phyloP scores from a whole-genome alignment of 2,113 vertebrate genomes.

The Bubo bubo region DNA sequence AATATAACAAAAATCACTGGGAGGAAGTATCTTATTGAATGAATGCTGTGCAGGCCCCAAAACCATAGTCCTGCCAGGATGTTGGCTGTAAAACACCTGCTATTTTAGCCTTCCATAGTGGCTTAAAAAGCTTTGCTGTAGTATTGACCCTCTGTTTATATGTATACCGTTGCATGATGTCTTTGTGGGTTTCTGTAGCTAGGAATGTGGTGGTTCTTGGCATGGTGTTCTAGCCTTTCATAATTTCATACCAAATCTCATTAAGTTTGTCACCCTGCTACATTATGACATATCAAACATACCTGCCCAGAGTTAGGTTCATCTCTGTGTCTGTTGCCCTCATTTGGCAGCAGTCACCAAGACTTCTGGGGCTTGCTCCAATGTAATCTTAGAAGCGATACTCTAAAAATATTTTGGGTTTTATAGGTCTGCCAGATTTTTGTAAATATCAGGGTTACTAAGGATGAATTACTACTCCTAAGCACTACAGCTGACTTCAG shows the following conservation, averaged over 20 bases:
- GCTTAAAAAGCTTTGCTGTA: neutral
- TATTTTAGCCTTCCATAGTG: neutral
- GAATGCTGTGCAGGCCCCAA: neutral
- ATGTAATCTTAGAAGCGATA: neutral
- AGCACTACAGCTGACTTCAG: neutral
- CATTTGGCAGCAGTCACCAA: accelerated
- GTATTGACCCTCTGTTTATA: neutral
- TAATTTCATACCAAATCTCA: neutral
- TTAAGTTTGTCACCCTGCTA: neutral
- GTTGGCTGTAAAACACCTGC: neutral
- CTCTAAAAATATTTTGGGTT: conserved; percentile 17
- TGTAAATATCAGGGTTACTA: neutral
- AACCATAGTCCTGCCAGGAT: neutral
- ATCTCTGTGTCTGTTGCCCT: neutral
- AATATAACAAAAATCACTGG: neutral
- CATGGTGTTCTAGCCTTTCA: neutral
- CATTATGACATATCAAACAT: neutral
- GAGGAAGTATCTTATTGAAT: neutral
- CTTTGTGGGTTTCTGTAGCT: neutral
- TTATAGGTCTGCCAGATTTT: conserved; percentile 25
- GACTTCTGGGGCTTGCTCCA: neutral
- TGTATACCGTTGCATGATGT: neutral
- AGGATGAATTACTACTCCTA: conserved; percentile 29
- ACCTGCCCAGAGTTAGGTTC: neutral
- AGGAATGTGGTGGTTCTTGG: neutral